Percentiles rank a stretch among this genome's conserved stretches.
Conservation (phyloP, 2,113 vertebrate genomes). For the Tenebrosternarchus preto region DNA sequence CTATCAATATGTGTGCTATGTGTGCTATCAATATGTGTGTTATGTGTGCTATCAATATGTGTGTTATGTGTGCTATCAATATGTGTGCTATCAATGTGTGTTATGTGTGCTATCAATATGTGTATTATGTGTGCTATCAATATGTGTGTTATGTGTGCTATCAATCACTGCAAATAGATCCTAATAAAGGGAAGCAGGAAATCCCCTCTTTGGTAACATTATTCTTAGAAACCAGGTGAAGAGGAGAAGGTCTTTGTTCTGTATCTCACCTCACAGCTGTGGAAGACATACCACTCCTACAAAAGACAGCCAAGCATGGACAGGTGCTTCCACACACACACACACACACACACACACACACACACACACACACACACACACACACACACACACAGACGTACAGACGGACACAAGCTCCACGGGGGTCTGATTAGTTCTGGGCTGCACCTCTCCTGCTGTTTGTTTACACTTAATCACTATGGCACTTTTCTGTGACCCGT, state of each 20-base stretch:
- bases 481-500: conserved; percentile 19
- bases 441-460: background rate
- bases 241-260: conserved; percentile 26
- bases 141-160: background rate
- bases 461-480: background rate
- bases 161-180: conserved; percentile 14
- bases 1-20: conserved; percentile 6
- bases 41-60: conserved; percentile 4
- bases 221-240: conserved; percentile 39
- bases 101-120: conserved; percentile 1
- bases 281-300: background rate
- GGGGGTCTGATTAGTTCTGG: conserved; percentile 1
- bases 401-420: conserved; percentile 18
- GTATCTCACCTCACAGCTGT: conserved; percentile 25
- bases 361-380: conserved; percentile 1
- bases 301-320: background rate
- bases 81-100: conserved; percentile 8
- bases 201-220: background rate
- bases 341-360: conserved; percentile 19
- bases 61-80: conserved; percentile 1
- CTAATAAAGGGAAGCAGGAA: conserved; percentile 9
- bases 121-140: background rate
- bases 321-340: conserved; percentile 45
- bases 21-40: conserved; percentile 10
- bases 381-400: too few relatives aligned